These are phyloP conservation scores for Gryon sp. DNA, from an alignment of 1,140 invertebrate genomes.

Conservation along the genomic window DNA sequence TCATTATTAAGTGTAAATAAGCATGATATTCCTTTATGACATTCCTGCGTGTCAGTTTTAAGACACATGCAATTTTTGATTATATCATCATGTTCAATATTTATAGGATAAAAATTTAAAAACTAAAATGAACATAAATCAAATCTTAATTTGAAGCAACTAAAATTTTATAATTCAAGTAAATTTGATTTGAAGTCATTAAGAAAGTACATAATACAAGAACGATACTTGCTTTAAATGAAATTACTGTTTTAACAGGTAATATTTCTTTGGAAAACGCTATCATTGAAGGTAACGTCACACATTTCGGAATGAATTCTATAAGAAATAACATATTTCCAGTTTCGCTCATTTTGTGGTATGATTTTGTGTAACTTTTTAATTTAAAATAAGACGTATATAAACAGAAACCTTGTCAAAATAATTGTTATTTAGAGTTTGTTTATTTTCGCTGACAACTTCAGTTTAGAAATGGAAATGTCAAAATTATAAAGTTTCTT, in stretches of 20 bases:
- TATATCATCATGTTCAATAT: slow-evolving; percentile 72
- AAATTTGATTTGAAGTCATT: no score
- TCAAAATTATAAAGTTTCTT: slow-evolving; percentile 33
- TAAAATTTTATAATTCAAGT: no score
- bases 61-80: slow-evolving; percentile 63
- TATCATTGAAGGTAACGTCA: slow-evolving; percentile 18
- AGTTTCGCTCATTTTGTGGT: slow-evolving; percentile 35
- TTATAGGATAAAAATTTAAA: slow-evolving; percentile 69
- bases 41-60: slow-evolving; percentile 64
- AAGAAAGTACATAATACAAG: no score
- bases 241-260: slow-evolving; percentile 18
- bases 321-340: slow-evolving; percentile 19
- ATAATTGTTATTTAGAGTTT: background rate
- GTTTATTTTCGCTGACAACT: background rate
- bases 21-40: slow-evolving; percentile 78
- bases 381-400: no score
- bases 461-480: slow-evolving; percentile 11
- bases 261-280: slow-evolving; percentile 27
- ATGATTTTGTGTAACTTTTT: no score
- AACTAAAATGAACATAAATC: no score
- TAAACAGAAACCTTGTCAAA: background rate
- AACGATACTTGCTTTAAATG: slow-evolving; percentile 21
- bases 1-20: slow-evolving; percentile 73
- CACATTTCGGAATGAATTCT: background rate
- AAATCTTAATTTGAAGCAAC: no score